A percentile compares a stretch with the other conserved stretches of the same genome.
Conservation (phyloP, 2,113 vertebrate genomes). For the Lycocorax pyrrhopterus region DNA sequence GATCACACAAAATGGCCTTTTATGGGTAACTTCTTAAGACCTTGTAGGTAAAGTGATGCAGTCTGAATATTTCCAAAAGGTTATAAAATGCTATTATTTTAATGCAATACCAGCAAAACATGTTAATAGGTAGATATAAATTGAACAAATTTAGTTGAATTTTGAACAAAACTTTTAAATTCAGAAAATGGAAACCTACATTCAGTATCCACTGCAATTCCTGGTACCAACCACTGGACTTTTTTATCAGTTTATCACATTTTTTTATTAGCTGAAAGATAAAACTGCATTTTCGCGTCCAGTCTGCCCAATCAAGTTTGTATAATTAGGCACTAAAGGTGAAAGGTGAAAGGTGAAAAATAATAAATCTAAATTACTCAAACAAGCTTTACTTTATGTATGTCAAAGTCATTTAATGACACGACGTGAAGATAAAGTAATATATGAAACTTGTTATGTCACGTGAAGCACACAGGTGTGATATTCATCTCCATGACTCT, state of each 20-base stretch:
- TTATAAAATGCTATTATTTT: background rate
- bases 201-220: background rate
- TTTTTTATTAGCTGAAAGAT: background rate
- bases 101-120: background rate
- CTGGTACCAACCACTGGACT: background rate
- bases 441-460: background rate
- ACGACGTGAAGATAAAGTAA: background rate
- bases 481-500: background rate
- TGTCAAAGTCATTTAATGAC: background rate
- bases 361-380: background rate
- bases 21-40: background rate
- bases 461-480: background rate
- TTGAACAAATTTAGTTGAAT: background rate
- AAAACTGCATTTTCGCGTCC: background rate
- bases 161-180: background rate
- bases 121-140: background rate
- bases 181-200: background rate
- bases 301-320: background rate
- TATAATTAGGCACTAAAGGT: background rate
- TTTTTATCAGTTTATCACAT: background rate
- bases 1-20: background rate
- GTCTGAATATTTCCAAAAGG: background rate
- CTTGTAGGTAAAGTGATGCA: background rate
- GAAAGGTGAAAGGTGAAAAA: background rate
- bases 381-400: background rate